These are phyloP conservation scores for Leptodactylus fallax DNA, from an alignment of 2,797 vertebrate genomes.

Conservation along the genomic window DNA sequence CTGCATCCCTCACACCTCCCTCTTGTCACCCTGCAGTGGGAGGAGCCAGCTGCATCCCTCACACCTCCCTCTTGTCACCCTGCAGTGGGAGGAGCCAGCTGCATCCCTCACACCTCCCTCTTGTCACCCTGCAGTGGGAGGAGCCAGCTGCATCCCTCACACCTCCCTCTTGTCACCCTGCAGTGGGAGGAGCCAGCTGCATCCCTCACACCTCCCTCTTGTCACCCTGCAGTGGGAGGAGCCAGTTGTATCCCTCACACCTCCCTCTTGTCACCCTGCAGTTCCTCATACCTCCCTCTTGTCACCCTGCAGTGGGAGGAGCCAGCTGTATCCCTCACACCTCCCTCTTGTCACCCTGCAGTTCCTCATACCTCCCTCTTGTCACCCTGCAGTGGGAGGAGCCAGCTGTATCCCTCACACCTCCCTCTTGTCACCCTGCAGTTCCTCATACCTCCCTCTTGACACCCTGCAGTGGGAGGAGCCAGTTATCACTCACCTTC, in stretches of 20 bases:
- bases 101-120: background rate
- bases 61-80: background rate
- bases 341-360: too few relatives aligned
- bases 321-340: background rate
- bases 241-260: too few relatives aligned
- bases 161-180: too few relatives aligned
- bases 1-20: background rate
- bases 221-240: too few relatives aligned
- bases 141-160: too few relatives aligned
- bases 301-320: background rate
- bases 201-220: too few relatives aligned
- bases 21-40: background rate
- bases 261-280: too few relatives aligned
- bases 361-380: too few relatives aligned
- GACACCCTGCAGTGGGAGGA: background rate
- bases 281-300: too few relatives aligned
- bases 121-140: background rate
- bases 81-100: too few relatives aligned
- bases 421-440: too few relatives aligned
- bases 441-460: background rate
- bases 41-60: background rate
- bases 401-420: background rate
- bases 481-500: background rate
- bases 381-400: background rate
- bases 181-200: too few relatives aligned